Percentiles rank a stretch among this genome's conserved stretches.
Conservation (phyloP, 2,797 vertebrate genomes). For the Monodelphis domestica region DNA sequence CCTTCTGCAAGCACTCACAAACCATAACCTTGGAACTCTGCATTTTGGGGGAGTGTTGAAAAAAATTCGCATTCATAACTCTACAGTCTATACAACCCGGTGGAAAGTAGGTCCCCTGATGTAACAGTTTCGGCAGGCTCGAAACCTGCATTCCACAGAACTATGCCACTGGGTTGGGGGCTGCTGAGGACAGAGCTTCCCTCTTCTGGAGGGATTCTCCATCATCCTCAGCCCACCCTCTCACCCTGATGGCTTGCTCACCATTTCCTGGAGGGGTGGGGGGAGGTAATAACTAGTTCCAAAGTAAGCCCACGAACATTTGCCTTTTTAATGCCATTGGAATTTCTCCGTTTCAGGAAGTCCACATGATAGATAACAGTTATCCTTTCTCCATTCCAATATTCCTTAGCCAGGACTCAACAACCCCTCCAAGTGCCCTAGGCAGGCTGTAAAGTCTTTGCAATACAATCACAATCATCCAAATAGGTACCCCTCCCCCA, state of each 20-base stretch:
- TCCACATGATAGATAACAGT: not conserved
- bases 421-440: not conserved
- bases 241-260: not conserved
- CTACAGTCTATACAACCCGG: not conserved
- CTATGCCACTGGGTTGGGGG: not conserved
- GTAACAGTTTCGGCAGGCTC: not conserved
- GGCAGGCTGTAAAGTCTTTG: constrained; percentile 2
- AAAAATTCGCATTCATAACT: not conserved
- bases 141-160: not conserved
- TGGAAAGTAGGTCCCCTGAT: not conserved
- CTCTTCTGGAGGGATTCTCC: not conserved
- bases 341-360: not conserved
- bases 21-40: constrained; percentile 1
- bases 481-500: not conserved
- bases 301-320: not conserved
- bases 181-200: not conserved
- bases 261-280: not conserved
- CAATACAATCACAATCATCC: not conserved
- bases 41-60: not conserved
- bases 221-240: not conserved
- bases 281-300: not conserved
- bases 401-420: not conserved
- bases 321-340: not conserved
- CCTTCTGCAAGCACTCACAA: not conserved
- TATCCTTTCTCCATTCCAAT: not conserved